Conservation (phyloP, 2,113 vertebrate genomes). For the Dipodomys ordii region DNA sequence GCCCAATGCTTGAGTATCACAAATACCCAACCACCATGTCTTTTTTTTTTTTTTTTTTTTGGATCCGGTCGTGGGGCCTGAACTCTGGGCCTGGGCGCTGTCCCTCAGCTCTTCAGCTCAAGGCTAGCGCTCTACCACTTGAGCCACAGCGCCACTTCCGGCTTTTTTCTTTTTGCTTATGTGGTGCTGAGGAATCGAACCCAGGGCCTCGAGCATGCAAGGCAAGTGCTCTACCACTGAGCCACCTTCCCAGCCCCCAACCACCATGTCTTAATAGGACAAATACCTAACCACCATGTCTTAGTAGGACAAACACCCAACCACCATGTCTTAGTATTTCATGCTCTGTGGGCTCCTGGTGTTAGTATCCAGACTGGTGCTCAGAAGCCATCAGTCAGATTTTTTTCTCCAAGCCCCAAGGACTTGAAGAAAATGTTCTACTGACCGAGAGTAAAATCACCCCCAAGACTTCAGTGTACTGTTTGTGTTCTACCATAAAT, state of each 20-base stretch:
- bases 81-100: too few relatives aligned
- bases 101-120: too few relatives aligned
- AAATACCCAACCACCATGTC: background rate
- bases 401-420: background rate
- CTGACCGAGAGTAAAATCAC: conserved; percentile 53
- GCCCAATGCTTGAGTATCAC: background rate
- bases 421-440: conserved; percentile 23
- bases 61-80: too few relatives aligned
- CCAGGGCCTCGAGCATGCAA: too few relatives aligned
- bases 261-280: background rate
- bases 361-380: background rate
- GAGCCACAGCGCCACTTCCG: too few relatives aligned
- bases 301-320: background rate
- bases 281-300: background rate
- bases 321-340: background rate
- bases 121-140: too few relatives aligned
- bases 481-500: conserved; percentile 69
- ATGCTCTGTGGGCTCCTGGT: background rate
- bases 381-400: background rate
- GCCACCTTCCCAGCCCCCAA: too few relatives aligned
- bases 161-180: too few relatives aligned
- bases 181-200: too few relatives aligned
- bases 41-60: too few relatives aligned
- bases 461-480: background rate
- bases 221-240: too few relatives aligned